Conservation (phyloP, 2,888 invertebrate genomes). For the Callyntrura sp. region DNA sequence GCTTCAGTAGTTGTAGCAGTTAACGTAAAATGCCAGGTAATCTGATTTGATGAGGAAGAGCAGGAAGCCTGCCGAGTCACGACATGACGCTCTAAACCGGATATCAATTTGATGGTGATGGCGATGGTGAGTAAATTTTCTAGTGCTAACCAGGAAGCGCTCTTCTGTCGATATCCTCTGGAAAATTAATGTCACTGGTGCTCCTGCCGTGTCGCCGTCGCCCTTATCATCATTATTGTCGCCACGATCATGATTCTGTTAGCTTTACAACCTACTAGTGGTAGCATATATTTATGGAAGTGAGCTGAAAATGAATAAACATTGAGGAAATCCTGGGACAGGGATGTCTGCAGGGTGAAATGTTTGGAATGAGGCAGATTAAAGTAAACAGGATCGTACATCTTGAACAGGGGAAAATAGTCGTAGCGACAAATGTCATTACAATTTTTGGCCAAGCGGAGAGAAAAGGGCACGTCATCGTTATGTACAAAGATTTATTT, state of each 20-base stretch:
- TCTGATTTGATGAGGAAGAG: neutral
- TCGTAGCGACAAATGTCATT: neutral
- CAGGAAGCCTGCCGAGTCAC: slow-evolving; percentile 60
- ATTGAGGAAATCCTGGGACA: too few species aligned
- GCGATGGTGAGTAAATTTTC: slow-evolving; percentile 70
- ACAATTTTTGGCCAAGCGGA: neutral
- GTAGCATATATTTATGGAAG: too few species aligned
- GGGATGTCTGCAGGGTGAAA: neutral
- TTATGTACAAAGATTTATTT: neutral
- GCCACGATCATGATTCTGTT: slow-evolving; percentile 8
- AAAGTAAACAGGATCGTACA: slow-evolving; percentile 17
- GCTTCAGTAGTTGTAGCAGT: neutral
- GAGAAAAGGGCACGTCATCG: neutral
- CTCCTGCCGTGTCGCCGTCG: slow-evolving; percentile 26
- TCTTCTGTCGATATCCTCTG: slow-evolving; percentile 72
- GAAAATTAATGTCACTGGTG: slow-evolving; percentile 46
- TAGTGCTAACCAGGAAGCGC: slow-evolving; percentile 65
- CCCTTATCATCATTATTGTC: slow-evolving; percentile 31
- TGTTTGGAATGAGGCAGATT: neutral
- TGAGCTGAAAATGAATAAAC: too few species aligned
- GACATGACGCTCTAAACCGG: slow-evolving; percentile 70
- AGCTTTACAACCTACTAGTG: too few species aligned
- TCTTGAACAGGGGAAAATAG: neutral
- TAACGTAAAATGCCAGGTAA: slow-evolving; percentile 1
- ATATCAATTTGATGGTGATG: slow-evolving; percentile 72